Evolutionary conservation across 2,888 invertebrate species (phyloP).

Genomic region (Alcis repandata): DNA sequence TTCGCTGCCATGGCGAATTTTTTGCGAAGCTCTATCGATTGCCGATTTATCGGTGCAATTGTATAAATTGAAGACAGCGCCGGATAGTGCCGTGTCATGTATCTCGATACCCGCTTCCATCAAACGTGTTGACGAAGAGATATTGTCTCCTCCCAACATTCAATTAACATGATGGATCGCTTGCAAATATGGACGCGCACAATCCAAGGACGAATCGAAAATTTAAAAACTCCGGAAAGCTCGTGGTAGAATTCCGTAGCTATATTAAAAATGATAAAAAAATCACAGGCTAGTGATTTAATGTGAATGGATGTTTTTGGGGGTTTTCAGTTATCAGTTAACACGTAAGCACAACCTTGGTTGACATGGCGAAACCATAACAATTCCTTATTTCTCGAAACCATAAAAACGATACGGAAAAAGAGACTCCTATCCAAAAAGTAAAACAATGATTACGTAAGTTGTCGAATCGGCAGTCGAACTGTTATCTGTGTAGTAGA

Average conservation of each 20-base stretch:
- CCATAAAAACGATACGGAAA: not conserved
- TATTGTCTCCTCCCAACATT: slow-evolving; percentile 59
- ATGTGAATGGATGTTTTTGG: too few species aligned
- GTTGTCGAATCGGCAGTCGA: slow-evolving; percentile 35
- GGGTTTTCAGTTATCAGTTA: too few species aligned
- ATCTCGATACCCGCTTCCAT: slow-evolving; percentile 55
- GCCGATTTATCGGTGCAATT: slow-evolving; percentile 45
- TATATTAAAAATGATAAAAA: too few species aligned
- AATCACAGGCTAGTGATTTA: too few species aligned
- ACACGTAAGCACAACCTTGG: too few species aligned
- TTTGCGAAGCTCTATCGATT: slow-evolving; percentile 34
- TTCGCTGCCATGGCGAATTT: slow-evolving; percentile 38
- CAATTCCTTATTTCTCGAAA: not conserved
- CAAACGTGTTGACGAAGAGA: slow-evolving; percentile 47
- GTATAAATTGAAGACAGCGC: slow-evolving; percentile 42
- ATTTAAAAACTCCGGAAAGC: not conserved
- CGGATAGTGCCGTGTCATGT: slow-evolving; percentile 43
- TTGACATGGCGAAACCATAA: too few species aligned
- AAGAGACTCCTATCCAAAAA: not conserved
- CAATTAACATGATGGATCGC: slow-evolving; percentile 60
- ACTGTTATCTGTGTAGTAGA: slow-evolving; percentile 43
- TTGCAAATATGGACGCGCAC: slow-evolving; percentile 22
- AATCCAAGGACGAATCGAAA: not conserved
- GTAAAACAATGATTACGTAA: slow-evolving; percentile 46
- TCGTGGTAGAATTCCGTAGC: too few species aligned